Base-by-base conservation (phyloP, 1,140 invertebrate genomes). In the Dendroctonus valens region DNA sequence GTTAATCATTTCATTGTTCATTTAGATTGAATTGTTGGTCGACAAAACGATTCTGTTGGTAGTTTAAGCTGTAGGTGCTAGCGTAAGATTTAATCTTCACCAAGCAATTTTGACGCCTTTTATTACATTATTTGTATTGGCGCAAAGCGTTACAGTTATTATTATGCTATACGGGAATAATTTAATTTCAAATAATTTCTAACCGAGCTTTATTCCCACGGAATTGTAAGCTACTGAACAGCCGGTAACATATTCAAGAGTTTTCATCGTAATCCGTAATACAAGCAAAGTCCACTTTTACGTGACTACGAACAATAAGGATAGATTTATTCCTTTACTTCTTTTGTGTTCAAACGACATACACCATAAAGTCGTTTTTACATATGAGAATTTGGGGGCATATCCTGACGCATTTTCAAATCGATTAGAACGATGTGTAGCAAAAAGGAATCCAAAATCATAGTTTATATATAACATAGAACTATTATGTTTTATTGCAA, bases 261-360 rank as follows among this genome's bases (percentile, higher is more conserved):
- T 63, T 63, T 65, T 65, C 62, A 53, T 14, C 42, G 62, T 65
- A 57, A 65, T 65, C 62, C 50, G 41, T 57, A 65, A 41, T 65
- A 65, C 62, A 65, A 65, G 52, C 52, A 65, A 65, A 65, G 62
- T 65, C 62, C 52, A 65, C 41, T 57, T 65, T 65, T 65, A 65
- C 62, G 62, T 65, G 62, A 65, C 62, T 65, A 12, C 53, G 52
- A 65, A 65, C 62, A 65, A 65, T 65, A 65, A 65, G 38, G 62
- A 65, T 55, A 65, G 62, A 65, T 65, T 65, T 65, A 65, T 65
- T 65, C 62, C 41, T 65, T 49, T 40, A 50, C 9, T 44, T 53
- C 60, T 63, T 63, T 63, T 63, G 60, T 63, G 41, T 48, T 44
- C 6, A 11, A 46, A 63, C 60, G 59, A 41, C 49, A 52, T 62